These are phyloP conservation scores for Aurelia aurita complex sp. Pacific DNA, from an alignment of 30 jellyfish, hydroid and myxozoan genomes.

Conservation along the genomic window DNA sequence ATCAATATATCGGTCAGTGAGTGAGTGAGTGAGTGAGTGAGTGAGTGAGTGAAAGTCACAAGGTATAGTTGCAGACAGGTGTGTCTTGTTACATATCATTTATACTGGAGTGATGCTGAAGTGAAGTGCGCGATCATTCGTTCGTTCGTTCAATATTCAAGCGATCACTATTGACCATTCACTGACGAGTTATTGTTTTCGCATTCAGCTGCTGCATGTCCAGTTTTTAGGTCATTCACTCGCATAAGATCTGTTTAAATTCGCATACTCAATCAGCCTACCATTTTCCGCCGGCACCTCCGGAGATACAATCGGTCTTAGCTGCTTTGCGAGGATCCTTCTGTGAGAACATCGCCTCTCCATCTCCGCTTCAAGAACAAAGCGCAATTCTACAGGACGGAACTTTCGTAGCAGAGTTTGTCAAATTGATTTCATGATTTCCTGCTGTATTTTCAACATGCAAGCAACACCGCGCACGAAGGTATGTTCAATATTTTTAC, in stretches of 20 bases:
- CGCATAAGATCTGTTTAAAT: not conserved
- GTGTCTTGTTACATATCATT: slow-evolving; percentile 28
- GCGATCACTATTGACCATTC: not conserved
- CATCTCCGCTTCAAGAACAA: slow-evolving; percentile 41
- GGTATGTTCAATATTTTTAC: too few species aligned
- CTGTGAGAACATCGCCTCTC: not conserved
- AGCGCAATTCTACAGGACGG: slow-evolving; percentile 13
- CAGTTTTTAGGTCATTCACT: too few species aligned
- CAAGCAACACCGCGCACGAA: too few species aligned
- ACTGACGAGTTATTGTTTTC: slow-evolving; percentile 21
- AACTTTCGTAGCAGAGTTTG: slow-evolving; percentile 3
- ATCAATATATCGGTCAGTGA: slow-evolving; percentile 5
- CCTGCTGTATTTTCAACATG: too few species aligned
- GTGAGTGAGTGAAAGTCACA: too few species aligned
- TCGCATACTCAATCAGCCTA: not conserved
- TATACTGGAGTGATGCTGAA: too few species aligned
- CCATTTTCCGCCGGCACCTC: slow-evolving; percentile 15
- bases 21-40: too few species aligned
- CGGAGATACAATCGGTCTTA: not conserved
- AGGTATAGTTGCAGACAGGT: too few species aligned
- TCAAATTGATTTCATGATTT: slow-evolving; percentile 9
- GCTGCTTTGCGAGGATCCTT: too few species aligned
- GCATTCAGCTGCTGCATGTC: slow-evolving; percentile 21
- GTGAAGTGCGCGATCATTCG: too few species aligned
- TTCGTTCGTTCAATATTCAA: too few species aligned